Evolutionary conservation across 2,797 vertebrate genomes (phyloP), one percentile per base, ranked within the genome.

Genomic region (Acomys russatus): DNA sequence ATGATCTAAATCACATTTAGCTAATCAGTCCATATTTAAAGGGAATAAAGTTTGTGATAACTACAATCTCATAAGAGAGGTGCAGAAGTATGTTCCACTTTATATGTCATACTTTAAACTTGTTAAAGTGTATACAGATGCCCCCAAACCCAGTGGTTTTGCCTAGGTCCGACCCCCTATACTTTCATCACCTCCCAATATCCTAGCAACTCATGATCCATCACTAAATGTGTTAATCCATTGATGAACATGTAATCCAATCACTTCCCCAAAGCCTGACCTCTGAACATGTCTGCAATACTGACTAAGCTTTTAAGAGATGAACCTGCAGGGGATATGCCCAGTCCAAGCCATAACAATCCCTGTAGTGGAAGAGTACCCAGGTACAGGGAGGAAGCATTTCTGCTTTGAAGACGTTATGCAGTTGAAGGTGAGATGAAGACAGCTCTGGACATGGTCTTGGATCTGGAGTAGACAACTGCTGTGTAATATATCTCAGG

Each of bases 401-500:
- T 22, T 73, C 15, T 44, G 96, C 90, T 87, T 94, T 94, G 95
- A 97, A 97, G 92, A 95, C 94, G 64, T 90, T 90, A 88, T 89
- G 51, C 97, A 83, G 95, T 97, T 80, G 97, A 94, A 78, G 88
- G 22, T 25, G 97, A 98, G 90, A 94, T 90, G 92, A 98, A 98
- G 93, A 97, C 95, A 77, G 97, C 74, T 63, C 92, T 98, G 97
- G 98, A 98, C 97, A 98, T 97, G 98, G 98, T 99, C 95, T 99
- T 99, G 98, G 99, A 0, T 99, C 99, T 35, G 99, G 99, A 11
- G 98, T 98, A 0, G 99, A 99, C 51, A 99, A 99, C 44, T 99
- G 98, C 96, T 99, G 99, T 35, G 98, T 99, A 97, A 99, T 99
- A 0, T 99, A 92, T 97, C 99, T 96, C 99, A 99, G 15, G 99